phyloP scores from a whole-genome alignment of 2,888 invertebrate species.

The Heliconius charithonia region DNA sequence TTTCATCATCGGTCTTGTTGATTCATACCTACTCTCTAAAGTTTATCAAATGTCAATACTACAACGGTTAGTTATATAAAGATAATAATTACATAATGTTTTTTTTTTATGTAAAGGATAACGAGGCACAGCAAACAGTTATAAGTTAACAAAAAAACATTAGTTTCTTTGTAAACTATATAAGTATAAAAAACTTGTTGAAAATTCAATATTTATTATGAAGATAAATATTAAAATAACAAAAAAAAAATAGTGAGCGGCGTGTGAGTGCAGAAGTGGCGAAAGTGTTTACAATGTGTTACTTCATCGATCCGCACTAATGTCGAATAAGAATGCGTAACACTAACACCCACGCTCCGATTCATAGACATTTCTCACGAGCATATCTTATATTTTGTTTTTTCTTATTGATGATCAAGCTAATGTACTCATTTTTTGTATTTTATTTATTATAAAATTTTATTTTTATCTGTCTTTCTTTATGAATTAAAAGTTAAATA shows the following conservation, averaged over 20 bases:
- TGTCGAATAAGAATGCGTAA: constrained; percentile 68
- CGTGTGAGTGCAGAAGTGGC: constrained; percentile 53
- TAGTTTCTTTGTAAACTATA: too few species aligned
- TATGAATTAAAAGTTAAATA: neutral
- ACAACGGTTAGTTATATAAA: neutral
- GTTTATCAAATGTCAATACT: neutral
- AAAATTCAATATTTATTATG: neutral
- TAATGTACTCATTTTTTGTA: neutral
- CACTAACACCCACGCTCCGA: constrained; percentile 77
- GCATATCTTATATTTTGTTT: constrained; percentile 60
- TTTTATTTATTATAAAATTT: neutral
- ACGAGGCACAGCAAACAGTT: neutral
- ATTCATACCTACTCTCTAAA: neutral
- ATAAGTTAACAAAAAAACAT: too few species aligned
- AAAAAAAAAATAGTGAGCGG: neutral
- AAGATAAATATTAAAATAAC: neutral
- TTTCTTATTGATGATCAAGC: constrained; percentile 48
- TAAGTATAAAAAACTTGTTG: too few species aligned
- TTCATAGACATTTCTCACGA: constrained; percentile 77
- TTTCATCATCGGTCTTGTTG: too few species aligned
- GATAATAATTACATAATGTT: neutral
- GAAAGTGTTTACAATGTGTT: constrained; percentile 74
- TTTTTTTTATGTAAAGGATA: neutral
- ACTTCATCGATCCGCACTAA: constrained; percentile 74
- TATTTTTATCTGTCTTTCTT: neutral